Base-by-base conservation (phyloP, 2,888 invertebrate genomes). In the Cerastis rubricosa region DNA sequence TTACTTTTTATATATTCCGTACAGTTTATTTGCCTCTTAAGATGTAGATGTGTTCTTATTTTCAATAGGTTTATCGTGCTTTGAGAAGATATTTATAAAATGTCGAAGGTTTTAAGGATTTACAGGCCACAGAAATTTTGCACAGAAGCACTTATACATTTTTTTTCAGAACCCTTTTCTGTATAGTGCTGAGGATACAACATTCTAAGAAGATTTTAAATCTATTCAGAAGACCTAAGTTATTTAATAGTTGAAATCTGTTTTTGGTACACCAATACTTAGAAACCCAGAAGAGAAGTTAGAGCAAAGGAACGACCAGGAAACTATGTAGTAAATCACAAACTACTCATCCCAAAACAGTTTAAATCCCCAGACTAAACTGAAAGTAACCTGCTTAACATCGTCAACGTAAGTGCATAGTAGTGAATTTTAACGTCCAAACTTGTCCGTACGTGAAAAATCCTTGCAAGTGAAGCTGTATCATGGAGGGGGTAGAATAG, bases 401-500 rank as follows among this genome's bases (percentile, higher is more conserved):
- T 84, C 74, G 86, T 85, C 80, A 81, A 74, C 66, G 69, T 81
- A 78, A 83, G 70, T 78, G 84, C 85, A 89, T 87, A 88, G 90
- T 89, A 90, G 89, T 88, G 85, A 90, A 89, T 88, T 90, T 86
- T 83, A 88, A 85, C 90, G 87, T 91, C 83, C 80, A 89, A 92
- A 91, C 89, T 91, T 91, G 87, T 89, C 86, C 89, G 87, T 90
- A 89, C 89, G 90, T 91, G 93, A 93, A 94, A 94, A 95, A 94
- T 95, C 94, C 93, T 94, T 93, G 90, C 91, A 93, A 94, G 94
- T 94, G 93, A 93, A 94, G 94, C 94, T 94, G 94, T 95, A 95
- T 95, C 93, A 96, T 94, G 92, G 94, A 91, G 91, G 93, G 91
- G 93, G 94, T 88, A 92, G 93, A 95, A 96, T 96, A 96, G 96